phyloP scores from a whole-genome alignment of 2,888 invertebrate species.

The Oscheius sp. region DNA sequence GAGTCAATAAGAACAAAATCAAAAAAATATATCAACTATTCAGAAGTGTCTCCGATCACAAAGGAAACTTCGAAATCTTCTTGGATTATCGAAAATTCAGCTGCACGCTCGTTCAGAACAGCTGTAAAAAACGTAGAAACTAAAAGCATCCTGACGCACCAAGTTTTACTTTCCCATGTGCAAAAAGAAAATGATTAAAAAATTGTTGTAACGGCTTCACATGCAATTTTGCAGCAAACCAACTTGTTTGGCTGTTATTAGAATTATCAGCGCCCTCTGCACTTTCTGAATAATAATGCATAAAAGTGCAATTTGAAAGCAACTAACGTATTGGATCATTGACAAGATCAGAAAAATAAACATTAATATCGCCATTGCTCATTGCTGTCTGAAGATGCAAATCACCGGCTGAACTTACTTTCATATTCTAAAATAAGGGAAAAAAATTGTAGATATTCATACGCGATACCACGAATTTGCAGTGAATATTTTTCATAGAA shows the following conservation, averaged over 20 bases:
- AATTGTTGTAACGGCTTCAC: conserved; percentile 34
- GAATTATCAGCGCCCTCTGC: not conserved
- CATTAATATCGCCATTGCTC: conserved; percentile 31
- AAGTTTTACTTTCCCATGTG: conserved; percentile 31
- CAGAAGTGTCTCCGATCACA: conserved; percentile 33
- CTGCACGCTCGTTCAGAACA: conserved; percentile 13
- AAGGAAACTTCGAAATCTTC: conserved; percentile 38
- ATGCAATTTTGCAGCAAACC: conserved; percentile 21
- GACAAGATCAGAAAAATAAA: conserved; percentile 31
- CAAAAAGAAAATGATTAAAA: conserved; percentile 29
- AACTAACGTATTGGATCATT: conserved; percentile 24
- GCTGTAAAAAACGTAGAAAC: conserved; percentile 21
- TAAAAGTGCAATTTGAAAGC: not conserved
- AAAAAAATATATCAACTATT: no score
- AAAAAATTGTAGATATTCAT: not conserved
- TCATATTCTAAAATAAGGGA: conserved; percentile 8
- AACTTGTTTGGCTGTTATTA: not conserved
- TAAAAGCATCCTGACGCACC: conserved; percentile 1
- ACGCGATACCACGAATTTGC: conserved; percentile 25
- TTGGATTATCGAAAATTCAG: conserved; percentile 32
- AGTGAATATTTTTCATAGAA: conserved; percentile 32
- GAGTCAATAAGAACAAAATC: not conserved
- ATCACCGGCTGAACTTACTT: conserved; percentile 31
- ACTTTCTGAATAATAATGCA: not conserved
- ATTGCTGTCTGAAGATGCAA: conserved; percentile 28